These are phyloP conservation scores for Hyperoplus lanceolatus DNA, from an alignment of 2,797 vertebrate genomes.

Conservation along the genomic window DNA sequence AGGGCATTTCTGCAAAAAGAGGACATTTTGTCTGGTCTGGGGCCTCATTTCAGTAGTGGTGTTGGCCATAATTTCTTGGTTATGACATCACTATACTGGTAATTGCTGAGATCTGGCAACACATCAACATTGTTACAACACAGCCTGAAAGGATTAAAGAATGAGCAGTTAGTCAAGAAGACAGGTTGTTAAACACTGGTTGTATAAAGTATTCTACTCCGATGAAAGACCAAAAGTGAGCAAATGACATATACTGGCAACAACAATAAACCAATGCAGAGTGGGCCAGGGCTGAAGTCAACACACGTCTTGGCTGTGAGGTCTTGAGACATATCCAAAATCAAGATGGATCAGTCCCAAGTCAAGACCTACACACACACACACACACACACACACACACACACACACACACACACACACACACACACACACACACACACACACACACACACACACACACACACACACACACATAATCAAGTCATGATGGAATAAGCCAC, in stretches of 20 bases:
- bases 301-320: no score
- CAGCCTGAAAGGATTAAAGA: background rate
- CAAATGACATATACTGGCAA: background rate
- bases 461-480: no score
- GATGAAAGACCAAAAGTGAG: background rate
- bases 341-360: no score
- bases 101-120: background rate
- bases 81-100: background rate
- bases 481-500: background rate
- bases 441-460: no score
- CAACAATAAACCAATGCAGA: no score
- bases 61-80: background rate
- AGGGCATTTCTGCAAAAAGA: slow-evolving; percentile 18
- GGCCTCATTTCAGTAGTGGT: background rate
- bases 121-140: background rate
- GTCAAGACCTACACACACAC: no score
- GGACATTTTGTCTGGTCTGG: slow-evolving; percentile 2
- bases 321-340: no score
- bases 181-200: background rate
- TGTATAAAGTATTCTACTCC: background rate
- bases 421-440: no score
- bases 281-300: no score
- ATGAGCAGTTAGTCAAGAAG: background rate
- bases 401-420: no score
- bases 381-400: no score